Evolutionary conservation across 2,888 invertebrate species (phyloP).

Genomic region (Lydus trimaculatus): DNA sequence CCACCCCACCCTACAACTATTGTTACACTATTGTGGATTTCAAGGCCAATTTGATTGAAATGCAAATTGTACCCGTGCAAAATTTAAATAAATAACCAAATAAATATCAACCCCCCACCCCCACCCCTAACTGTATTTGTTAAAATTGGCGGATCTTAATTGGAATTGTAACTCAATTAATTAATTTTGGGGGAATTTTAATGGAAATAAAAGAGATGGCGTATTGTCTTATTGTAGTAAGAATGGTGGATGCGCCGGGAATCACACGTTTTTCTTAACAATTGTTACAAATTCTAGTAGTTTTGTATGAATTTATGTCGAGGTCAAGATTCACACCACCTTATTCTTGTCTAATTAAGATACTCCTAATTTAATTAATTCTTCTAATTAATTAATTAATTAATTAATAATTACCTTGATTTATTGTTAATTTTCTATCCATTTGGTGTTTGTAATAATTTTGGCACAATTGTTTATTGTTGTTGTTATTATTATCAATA

Average conservation of each 20-base stretch:
- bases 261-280: no score
- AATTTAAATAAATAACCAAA: no score
- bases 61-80: no score
- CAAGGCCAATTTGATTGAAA: neutral
- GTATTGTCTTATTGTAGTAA: no score
- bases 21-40: neutral
- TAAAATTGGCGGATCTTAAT: no score
- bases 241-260: neutral
- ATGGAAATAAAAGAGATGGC: no score
- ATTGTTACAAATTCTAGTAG: no score
- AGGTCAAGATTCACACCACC: neutral
- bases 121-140: no score
- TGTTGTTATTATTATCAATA: neutral
- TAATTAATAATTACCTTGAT: neutral
- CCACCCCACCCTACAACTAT: no score
- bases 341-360: neutral
- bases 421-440: neutral
- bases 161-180: neutral
- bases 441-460: neutral
- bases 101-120: no score
- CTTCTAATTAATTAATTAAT: neutral
- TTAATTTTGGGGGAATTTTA: no score
- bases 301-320: neutral
- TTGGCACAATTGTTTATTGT: neutral
- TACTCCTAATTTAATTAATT: neutral